These are phyloP conservation scores for Artemia franciscana DNA, from an alignment of 1,140 invertebrate species.

Conservation along the genomic window DNA sequence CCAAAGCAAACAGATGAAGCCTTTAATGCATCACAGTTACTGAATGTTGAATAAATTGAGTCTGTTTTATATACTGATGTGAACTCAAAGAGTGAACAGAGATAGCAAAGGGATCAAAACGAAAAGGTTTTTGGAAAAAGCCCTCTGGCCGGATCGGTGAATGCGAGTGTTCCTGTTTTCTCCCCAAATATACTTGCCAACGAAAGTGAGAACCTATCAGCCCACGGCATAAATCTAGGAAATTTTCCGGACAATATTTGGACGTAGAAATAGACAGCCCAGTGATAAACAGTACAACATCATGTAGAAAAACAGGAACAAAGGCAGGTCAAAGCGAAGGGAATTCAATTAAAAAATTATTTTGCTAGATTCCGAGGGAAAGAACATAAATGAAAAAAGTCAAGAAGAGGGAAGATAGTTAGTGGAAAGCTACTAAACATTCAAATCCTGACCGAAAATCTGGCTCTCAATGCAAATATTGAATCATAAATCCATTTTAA, in stretches of 20 bases:
- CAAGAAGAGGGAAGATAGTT: neutral
- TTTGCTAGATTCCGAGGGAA: neutral
- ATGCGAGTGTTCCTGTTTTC: too few species aligned
- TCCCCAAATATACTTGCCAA: neutral
- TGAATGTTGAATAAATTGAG: too few species aligned
- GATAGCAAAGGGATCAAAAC: too few species aligned
- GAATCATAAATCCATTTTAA: neutral
- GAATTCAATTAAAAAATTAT: neutral
- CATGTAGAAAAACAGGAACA: neutral
- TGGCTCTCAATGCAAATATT: neutral
- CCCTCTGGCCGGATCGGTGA: neutral
- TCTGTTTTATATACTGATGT: too few species aligned
- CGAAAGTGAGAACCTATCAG: neutral
- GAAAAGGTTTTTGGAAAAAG: too few species aligned
- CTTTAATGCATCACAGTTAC: too few species aligned
- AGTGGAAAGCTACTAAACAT: too few species aligned
- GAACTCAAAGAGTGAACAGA: too few species aligned
- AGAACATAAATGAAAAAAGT: neutral
- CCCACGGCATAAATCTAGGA: neutral
- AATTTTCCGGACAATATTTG: neutral
- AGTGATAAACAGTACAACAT: neutral
- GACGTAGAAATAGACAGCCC: neutral
- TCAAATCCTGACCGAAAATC: too few species aligned
- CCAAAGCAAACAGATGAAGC: too few species aligned
- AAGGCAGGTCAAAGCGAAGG: neutral